Conservation (phyloP, 2,797 vertebrate genomes). For the Darevskia mixta region DNA sequence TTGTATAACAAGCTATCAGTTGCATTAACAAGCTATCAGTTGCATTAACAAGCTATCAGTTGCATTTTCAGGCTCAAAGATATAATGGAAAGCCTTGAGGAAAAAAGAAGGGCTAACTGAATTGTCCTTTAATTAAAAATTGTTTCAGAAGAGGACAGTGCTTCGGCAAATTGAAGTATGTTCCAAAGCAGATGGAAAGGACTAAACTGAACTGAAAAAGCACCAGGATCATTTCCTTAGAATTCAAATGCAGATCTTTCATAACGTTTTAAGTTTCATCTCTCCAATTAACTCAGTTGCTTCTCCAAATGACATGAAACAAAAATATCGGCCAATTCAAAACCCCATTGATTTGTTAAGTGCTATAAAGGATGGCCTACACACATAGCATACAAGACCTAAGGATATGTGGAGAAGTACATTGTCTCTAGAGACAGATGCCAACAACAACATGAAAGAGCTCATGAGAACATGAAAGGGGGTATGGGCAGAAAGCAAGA, state of each 20-base stretch:
- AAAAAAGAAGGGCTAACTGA: background rate
- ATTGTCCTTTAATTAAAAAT: constrained; percentile 46
- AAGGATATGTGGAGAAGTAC: background rate
- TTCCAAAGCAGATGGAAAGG: constrained; percentile 45
- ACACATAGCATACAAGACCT: too few species aligned
- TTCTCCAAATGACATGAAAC: background rate
- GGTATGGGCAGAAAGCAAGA: background rate
- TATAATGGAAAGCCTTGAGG: background rate
- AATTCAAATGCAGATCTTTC: constrained; percentile 19
- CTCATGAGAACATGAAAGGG: background rate
- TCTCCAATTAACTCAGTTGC: background rate
- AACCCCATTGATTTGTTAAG: background rate
- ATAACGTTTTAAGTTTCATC: background rate
- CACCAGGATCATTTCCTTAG: background rate
- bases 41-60: background rate
- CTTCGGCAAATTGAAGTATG: constrained; percentile 39
- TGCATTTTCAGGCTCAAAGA: constrained; percentile 47
- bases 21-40: background rate
- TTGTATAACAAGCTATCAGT: background rate
- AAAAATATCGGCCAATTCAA: rapidly evolving
- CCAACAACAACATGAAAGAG: too few species aligned
- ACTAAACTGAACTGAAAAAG: background rate
- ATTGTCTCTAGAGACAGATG: too few species aligned
- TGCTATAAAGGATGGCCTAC: background rate
- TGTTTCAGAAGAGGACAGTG: constrained; percentile 53